Conservation (phyloP, 2,888 invertebrate genomes). For the Athetis lepigone region DNA sequence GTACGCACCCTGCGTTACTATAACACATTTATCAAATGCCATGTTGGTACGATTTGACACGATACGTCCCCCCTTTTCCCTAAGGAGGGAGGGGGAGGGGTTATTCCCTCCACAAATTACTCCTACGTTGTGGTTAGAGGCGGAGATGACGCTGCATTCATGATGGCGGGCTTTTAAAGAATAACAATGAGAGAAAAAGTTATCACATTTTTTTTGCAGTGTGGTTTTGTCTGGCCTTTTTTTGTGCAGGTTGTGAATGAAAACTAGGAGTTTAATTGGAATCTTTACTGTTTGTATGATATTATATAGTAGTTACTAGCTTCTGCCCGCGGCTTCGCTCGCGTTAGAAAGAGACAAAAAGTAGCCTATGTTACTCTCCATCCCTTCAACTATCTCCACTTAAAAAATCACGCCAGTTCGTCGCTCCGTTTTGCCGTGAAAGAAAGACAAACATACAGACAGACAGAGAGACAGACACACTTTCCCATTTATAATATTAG, state of each 20-base stretch:
- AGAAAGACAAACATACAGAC: no score
- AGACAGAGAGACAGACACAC: no score
- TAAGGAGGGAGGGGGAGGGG: not conserved
- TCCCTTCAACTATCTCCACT: no score
- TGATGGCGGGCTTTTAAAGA: slow-evolving; percentile 45
- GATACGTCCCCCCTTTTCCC: slow-evolving; percentile 30
- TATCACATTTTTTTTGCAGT: slow-evolving; percentile 34
- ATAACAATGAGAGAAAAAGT: slow-evolving; percentile 49
- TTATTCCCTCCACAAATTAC: slow-evolving; percentile 35
- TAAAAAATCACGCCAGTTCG: no score
- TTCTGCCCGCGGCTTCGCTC: no score
- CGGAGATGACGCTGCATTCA: slow-evolving; percentile 61
- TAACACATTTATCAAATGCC: slow-evolving; percentile 49
- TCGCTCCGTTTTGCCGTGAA: no score
- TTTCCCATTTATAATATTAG: no score
- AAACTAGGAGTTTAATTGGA: not conserved
- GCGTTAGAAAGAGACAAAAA: no score
- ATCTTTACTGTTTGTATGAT: not conserved
- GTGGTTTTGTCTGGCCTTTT: slow-evolving; percentile 20
- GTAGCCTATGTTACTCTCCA: no score
- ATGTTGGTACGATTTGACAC: slow-evolving; percentile 58
- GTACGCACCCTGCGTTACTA: slow-evolving; percentile 4
- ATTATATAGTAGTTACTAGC: no score
- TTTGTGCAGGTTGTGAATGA: slow-evolving; percentile 1
- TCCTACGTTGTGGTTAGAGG: slow-evolving; percentile 38